Base-by-base conservation (phyloP, 2,888 invertebrate species). In the Unio delphinus region DNA sequence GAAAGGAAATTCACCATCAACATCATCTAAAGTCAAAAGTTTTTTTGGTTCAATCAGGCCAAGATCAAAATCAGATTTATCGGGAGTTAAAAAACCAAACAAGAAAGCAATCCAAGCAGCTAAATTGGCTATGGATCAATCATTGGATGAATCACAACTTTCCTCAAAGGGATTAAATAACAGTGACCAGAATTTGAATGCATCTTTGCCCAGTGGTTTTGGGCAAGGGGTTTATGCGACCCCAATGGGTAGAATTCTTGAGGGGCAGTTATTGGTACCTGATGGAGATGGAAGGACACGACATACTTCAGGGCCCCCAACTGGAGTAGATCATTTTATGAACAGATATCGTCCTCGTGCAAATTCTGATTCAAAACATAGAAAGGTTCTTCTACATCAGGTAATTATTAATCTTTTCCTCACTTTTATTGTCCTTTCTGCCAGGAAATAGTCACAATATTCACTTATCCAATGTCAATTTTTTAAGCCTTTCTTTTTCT, bases 11-110 rank as follows among this genome's bases (percentile, higher is more conserved):
- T 84, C 84, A 17, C 84, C 83, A 15, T 83, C 80, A 55, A 80
- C 81, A 23, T 75, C 80, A 11, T 82, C 82, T 45, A 87, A 87
- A 79, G 82, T 87, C 66, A 86, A 86, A 80, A 84, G 81, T 72
- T 85, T 87, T 73, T 86, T 87, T 72, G 87, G 86, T 69, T 74
- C 80, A 67, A 85, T 87, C 68, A 80, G 88, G 61, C 86, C 86
- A 18, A 86, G 87, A 65, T 86, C 87, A 68, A 88, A 88, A 78
- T 88, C 88, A 5, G 88, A 88, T 79, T 82, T 85, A 62, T 84
- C 87, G 45, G 83, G 85, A 18, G 78, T 86, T 71, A 86, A 87
- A 76, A 82, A 83, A 76, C 86, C 86, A 26, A 81, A 76, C 62
- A 82, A 83, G 73, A 82, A 83, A 62, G 74, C 78, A n/a, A 67